These are phyloP conservation scores for Phragmatobia fuliginosa DNA, from an alignment of 2,888 invertebrate genomes.

Conservation along the genomic window DNA sequence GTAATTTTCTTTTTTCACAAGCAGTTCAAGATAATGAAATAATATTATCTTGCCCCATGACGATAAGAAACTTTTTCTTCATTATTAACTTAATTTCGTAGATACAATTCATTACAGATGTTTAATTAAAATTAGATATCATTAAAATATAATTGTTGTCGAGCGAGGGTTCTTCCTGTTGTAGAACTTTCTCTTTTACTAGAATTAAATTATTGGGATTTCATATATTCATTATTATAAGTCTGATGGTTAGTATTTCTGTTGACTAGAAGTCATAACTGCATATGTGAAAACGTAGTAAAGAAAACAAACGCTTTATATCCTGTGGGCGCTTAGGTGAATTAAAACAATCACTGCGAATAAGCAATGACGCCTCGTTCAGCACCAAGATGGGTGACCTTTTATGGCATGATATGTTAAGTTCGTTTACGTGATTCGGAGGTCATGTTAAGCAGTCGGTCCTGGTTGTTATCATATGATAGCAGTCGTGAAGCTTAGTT, in stretches of 20 bases:
- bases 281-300: background rate
- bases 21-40: slow-evolving; percentile 65
- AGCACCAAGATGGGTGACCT: too few species aligned
- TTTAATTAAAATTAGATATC: slow-evolving; percentile 38
- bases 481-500: too few species aligned
- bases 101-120: slow-evolving; percentile 55
- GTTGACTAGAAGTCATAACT: background rate
- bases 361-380: too few species aligned
- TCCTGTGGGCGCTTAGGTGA: too few species aligned
- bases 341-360: too few species aligned
- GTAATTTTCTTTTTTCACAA: slow-evolving; percentile 70
- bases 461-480: too few species aligned
- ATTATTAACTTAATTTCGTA: slow-evolving; percentile 53
- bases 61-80: slow-evolving; percentile 62
- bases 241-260: background rate
- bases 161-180: slow-evolving; percentile 31
- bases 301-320: background rate
- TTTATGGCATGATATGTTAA: too few species aligned
- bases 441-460: too few species aligned
- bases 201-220: too few species aligned
- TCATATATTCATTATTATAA: too few species aligned
- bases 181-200: slow-evolving; percentile 24
- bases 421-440: too few species aligned
- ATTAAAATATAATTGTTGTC: slow-evolving; percentile 26
- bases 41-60: slow-evolving; percentile 65